phyloP scores from a whole-genome alignment of 1,140 invertebrate species.

The Scaptomyza hsui region DNA sequence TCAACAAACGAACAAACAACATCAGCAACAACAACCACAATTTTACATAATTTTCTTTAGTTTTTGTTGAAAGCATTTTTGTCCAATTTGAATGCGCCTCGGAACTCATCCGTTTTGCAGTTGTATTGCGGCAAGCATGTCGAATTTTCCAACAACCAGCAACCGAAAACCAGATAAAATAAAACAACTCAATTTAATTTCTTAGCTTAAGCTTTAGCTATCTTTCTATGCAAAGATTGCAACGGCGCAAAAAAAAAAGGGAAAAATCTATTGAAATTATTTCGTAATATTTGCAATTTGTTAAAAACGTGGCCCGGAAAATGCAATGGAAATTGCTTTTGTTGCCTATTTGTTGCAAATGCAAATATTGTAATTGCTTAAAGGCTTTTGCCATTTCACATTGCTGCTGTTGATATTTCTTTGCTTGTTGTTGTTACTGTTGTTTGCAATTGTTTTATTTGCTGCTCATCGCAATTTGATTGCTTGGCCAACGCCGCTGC shows the following conservation, averaged over 20 bases:
- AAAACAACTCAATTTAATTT: conserved; percentile 74
- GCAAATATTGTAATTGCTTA: conserved; percentile 57
- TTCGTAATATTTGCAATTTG: conserved; percentile 75
- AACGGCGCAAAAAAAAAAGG: conserved; percentile 7
- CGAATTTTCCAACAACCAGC: conserved; percentile 16
- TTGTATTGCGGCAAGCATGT: conserved; percentile 20
- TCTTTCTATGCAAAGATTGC: conserved; percentile 36
- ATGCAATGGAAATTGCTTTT: conserved; percentile 32
- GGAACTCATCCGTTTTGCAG: conserved; percentile 32
- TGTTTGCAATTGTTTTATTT: conserved; percentile 47
- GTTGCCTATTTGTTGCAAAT: conserved; percentile 21
- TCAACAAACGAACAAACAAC: conserved; percentile 18
- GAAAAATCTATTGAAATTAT: conserved; percentile 63
- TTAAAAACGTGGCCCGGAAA: conserved; percentile 56
- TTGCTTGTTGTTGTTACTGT: conserved; percentile 23
- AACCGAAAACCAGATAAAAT: conserved; percentile 11
- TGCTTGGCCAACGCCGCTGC: conserved; percentile 18
- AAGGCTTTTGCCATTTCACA: conserved; percentile 29
- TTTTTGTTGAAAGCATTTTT: conserved; percentile 23
- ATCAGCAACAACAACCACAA: conserved; percentile 4
- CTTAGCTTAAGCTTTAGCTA: conserved; percentile 18
- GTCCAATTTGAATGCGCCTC: conserved; percentile 15
- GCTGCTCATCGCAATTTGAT: conserved; percentile 42
- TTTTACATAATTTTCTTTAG: conserved; percentile 66
- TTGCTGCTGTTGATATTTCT: neutral